Evolutionary conservation across 92 coral and sea anemone genomes (phyloP), one percentile per base, ranked within the genome.

Genomic region (Virgularia gustaviana): DNA sequence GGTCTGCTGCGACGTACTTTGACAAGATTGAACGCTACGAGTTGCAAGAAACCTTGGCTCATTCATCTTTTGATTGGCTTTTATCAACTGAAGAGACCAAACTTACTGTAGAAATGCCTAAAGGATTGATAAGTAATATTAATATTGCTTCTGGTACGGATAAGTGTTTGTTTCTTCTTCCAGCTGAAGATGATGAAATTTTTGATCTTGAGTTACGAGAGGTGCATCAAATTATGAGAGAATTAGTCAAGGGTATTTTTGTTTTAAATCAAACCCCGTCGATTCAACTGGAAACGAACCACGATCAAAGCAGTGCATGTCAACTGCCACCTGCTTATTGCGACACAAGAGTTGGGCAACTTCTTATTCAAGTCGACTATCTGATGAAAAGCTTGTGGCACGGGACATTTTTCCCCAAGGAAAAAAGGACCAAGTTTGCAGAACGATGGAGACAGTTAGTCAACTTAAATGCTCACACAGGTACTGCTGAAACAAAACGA

Each of bases 381-480:
- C 82, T 87, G 95, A 94, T 94, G 95, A 94, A 94, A 36, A 94
- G 99, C 45, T 76, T 94, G 54, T 94, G 99, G 99, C 99, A 94
- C 55, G 99, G 99, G 0, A 96, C 99, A 29, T 94, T 85, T 81
- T 94, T 94, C 53, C 95, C 99, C 12, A 94, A 87, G 49, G 99
- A 94, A 38, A 94, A 94, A 57, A 78, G 99, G 65, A 79, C 94
- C 16, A 94, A 94, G 82, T 94, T 94, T 79, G 87, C 94, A 11
- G 99, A 94, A 77, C 90, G 99, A 1, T 94, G 99, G 99, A 83
- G 95, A 37, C 99, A 94, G 73, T 84, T 96, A 33, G 99, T 94
- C 15, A 94, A 94, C 72, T 77, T 94, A 42, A 94, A 94, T 72
- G 76, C 96, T 1, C 84, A 86, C 49, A 90, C 99, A 20, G 96